These are phyloP conservation scores for Pelusios castaneus DNA, from an alignment of 2,113 vertebrate genomes.

Conservation along the genomic window DNA sequence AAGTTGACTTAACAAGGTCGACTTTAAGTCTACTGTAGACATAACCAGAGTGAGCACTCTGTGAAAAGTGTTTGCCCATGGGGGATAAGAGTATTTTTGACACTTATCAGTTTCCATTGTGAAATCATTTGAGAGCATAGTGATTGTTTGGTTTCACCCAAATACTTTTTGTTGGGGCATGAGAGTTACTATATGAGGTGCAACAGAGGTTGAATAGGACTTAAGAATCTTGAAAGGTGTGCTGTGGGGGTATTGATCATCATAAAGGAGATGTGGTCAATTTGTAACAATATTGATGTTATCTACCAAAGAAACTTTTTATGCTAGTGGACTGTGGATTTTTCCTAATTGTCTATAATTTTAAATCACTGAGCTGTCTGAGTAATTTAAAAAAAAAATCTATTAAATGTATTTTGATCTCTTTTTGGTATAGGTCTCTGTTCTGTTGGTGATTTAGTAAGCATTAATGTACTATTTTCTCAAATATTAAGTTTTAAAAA, in stretches of 20 bases:
- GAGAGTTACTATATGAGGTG: neutral
- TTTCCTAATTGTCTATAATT: neutral
- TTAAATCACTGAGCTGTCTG: neutral
- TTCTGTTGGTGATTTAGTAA: neutral
- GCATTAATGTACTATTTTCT: neutral
- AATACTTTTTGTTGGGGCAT: neutral
- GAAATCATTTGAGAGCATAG: neutral
- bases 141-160: neutral
- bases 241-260: neutral
- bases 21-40: too few species aligned
- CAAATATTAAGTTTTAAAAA: neutral
- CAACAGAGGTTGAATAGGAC: neutral
- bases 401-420: neutral
- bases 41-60: neutral
- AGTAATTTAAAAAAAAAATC: neutral
- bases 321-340: neutral
- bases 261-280: neutral
- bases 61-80: neutral
- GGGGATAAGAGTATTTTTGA: neutral
- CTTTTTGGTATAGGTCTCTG: neutral
- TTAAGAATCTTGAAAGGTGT: neutral
- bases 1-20: too few species aligned
- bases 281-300: neutral
- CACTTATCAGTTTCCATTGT: neutral
- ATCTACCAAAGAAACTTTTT: neutral